Conservation (phyloP, 2,797 vertebrate genomes). For the Heterohyrax brucei region DNA sequence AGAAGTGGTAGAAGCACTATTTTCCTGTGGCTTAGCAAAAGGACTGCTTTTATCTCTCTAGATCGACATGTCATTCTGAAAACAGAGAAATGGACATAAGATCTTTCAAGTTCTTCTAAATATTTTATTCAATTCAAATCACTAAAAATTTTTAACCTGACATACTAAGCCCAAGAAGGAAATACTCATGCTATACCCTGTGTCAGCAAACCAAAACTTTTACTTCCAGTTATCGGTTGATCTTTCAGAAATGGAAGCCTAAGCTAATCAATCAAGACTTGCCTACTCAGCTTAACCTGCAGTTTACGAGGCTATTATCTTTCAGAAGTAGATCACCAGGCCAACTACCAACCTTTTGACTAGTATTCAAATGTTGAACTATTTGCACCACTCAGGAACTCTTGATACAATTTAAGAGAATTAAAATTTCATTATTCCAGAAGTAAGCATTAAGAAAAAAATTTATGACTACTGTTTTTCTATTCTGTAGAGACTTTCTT, state of each 20-base stretch:
- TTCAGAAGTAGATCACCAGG: not conserved
- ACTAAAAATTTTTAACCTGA: not conserved
- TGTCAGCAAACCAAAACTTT: not conserved
- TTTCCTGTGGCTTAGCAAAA: constrained; percentile 38
- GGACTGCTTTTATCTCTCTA: constrained; percentile 43
- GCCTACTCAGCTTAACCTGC: too few species aligned
- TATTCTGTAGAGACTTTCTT: constrained; percentile 18
- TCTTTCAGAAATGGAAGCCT: not conserved
- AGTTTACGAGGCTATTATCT: not conserved
- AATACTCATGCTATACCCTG: not conserved
- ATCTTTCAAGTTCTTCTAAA: constrained; percentile 15
- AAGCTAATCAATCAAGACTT: not conserved
- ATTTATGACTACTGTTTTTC: not conserved
- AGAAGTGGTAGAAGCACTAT: not conserved
- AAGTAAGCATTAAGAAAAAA: constrained; percentile 58
- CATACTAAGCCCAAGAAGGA: not conserved
- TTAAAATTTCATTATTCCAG: constrained; percentile 54
- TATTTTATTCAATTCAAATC: constrained; percentile 42
- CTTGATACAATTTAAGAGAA: constrained; percentile 1
- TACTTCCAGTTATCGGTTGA: not conserved
- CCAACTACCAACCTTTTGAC: not conserved
- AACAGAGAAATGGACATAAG: not conserved
- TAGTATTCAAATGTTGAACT: not conserved
- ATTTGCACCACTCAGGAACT: not conserved
- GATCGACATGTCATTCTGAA: constrained; percentile 19